These are phyloP conservation scores for Cylindroiulus punctatus DNA, from an alignment of 2,888 invertebrate genomes.

Conservation along the genomic window DNA sequence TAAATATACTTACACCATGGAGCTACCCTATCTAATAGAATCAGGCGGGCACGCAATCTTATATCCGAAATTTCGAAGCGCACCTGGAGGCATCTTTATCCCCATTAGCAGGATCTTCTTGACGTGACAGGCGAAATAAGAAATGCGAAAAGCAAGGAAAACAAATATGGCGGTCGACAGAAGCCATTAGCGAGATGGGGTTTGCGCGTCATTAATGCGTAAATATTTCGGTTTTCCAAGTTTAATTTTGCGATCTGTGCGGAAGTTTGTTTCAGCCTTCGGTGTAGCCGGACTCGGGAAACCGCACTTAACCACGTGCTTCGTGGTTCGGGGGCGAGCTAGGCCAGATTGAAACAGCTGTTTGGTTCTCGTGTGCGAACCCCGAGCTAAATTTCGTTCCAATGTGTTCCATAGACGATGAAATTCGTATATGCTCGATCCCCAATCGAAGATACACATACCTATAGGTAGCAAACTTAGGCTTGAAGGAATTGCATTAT, in stretches of 20 bases:
- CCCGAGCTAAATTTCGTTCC: neutral
- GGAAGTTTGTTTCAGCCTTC: neutral
- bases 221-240: neutral
- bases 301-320: slow-evolving; percentile 14
- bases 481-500: too few species aligned
- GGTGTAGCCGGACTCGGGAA: neutral
- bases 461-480: too few species aligned
- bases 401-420: too few species aligned
- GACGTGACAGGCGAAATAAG: slow-evolving; percentile 11
- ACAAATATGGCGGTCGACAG: neutral
- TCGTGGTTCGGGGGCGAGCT: neutral
- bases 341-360: slow-evolving; percentile 12
- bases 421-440: too few species aligned
- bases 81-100: neutral
- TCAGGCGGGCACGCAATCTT: slow-evolving; percentile 30
- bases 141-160: neutral
- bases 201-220: neutral
- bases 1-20: neutral
- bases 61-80: neutral
- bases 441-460: too few species aligned
- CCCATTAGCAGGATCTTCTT: neutral
- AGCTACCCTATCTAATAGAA: neutral
- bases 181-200: slow-evolving; percentile 34
- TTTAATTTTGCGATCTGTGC: neutral
- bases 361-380: neutral